Conservation (phyloP, 2,113 vertebrate species). For the Anolis carolinensis region DNA sequence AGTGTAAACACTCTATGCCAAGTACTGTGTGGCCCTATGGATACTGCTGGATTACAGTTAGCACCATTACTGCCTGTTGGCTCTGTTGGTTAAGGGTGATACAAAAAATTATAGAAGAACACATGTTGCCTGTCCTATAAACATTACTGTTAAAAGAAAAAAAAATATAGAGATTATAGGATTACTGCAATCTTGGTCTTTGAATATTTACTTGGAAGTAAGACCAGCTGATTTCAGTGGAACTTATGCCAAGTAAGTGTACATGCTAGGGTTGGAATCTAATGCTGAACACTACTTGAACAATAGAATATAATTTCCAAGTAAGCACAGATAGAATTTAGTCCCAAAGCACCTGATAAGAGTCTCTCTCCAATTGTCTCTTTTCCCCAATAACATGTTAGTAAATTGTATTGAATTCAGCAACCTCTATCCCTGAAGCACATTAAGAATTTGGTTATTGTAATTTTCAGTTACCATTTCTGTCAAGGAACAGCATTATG, state of each 20-base stretch:
- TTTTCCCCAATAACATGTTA: neutral
- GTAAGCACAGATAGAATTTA: neutral
- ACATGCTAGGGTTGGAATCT: too few species aligned
- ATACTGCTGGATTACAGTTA: neutral
- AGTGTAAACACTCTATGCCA: too few species aligned
- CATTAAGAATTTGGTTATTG: neutral
- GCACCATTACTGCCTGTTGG: too few species aligned
- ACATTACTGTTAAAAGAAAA: neutral
- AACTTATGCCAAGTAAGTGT: neutral
- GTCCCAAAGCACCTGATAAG: neutral
- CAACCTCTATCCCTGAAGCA: neutral
- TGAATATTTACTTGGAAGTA: slow-evolving; percentile 2
- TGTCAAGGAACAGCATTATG: slow-evolving; percentile 37
- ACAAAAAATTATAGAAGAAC: too few species aligned
- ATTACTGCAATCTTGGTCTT: neutral
- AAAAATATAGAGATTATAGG: neutral
- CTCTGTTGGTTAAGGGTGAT: too few species aligned
- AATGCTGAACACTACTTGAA: neutral
- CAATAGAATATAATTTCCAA: neutral
- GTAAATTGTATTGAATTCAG: neutral
- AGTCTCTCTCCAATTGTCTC: neutral
- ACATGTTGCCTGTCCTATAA: too few species aligned
- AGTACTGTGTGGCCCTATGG: neutral
- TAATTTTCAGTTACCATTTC: slow-evolving; percentile 1
- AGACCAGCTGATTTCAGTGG: neutral